Evolutionary conservation across 2,797 vertebrate species (phyloP), one percentile per base, ranked within the genome.

Genomic region (Mus spretus): DNA sequence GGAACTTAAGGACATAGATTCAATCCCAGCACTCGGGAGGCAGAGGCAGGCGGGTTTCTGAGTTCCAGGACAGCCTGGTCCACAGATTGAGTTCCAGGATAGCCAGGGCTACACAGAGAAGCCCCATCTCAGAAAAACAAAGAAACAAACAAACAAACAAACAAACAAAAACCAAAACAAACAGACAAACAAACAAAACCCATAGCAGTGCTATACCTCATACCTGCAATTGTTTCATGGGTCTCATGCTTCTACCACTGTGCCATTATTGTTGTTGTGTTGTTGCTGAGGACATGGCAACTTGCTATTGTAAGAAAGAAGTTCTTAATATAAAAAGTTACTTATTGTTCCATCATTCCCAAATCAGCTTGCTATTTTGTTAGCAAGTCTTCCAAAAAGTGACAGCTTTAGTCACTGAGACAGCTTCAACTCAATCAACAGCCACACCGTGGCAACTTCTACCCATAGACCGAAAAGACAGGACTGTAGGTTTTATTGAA

Each of bases 301-400:
- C 31, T 89, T 86, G 44, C 72, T 93, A 91, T 67, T 70, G 3
- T 37, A 80, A n/a, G n/a, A 22, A 92, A 93, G 31, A 83, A 90
- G 61, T 1, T 47, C 13, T 92, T 94, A 44, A 72, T 75, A 89
- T 80, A 50, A 93, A 31, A 86, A 86, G 14, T 28, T 74, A 59
- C 65, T 17, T 88, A 61, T 31, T 55, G 96, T 91, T 55, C 44
- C 9, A 22, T 91, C 74, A 61, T 87, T 96, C 67, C 87, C 40
- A 24, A 57, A 37, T 47, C 40, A 44, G 12, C 20, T 96, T 91
- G 53, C 67, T 67, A 0, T 75, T 70, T 40, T 26, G 3, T 67
- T 93, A 86, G n/a, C 59, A 91, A 94, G 67, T 19, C 74, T 89
- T 67, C 5, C 79, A 50, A 80, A 83, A 90, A 53, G 26, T 63